Evolutionary conservation across 2,113 vertebrate genomes (phyloP).

Genomic region (Vulpes ferrilata): DNA sequence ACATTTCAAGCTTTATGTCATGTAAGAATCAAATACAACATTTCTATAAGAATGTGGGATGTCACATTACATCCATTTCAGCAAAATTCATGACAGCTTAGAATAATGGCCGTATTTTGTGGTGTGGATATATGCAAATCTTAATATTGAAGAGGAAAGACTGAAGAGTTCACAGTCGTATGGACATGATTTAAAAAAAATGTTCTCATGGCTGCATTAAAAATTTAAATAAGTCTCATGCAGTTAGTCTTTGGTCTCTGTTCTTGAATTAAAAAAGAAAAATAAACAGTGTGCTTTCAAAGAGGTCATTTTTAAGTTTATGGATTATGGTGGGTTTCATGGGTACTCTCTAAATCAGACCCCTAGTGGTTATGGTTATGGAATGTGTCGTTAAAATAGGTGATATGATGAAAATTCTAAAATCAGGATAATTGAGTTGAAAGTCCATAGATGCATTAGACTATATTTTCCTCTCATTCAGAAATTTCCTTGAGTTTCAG

Average conservation of each 20-base stretch:
- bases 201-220: neutral
- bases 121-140: constrained; percentile 45
- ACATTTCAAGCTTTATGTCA: constrained; percentile 58
- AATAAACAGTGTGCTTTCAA: neutral
- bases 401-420: neutral
- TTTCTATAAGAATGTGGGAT: constrained; percentile 61
- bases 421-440: neutral
- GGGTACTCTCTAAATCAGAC: neutral
- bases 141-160: constrained; percentile 31
- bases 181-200: neutral
- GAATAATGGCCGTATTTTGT: constrained; percentile 60
- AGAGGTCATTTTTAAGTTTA: neutral
- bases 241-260: neutral
- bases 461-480: neutral
- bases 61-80: constrained; percentile 75
- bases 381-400: neutral
- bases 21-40: constrained; percentile 72
- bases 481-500: neutral
- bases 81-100: constrained; percentile 60
- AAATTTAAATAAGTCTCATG: neutral
- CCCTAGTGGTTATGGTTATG: neutral
- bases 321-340: neutral
- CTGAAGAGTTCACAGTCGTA: neutral
- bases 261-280: neutral
- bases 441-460: neutral